Evolutionary conservation across 2,797 vertebrate genomes (phyloP), one percentile per base, ranked within the genome.

Genomic region (Tarsius wallacei): DNA sequence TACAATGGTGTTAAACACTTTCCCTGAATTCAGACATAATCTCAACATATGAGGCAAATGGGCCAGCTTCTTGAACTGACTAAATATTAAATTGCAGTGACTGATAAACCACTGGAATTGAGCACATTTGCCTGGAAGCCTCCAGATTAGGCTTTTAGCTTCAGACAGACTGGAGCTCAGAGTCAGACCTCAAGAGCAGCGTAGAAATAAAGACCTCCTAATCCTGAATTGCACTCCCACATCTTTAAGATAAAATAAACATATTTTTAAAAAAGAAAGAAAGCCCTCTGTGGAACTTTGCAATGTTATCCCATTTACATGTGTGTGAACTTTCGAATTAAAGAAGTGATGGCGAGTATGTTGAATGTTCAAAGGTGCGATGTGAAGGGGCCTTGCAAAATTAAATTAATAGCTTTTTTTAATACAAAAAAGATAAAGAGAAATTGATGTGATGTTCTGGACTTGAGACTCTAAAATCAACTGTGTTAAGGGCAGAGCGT

Each of bases 181-280:
- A 87, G 13, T 90, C n/a, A 94, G 51, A 86, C 3, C 57, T 63
- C 84, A 55, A 94, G 96, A 78, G 86, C 10, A 53, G 19, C 59
- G 7, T 17, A 70, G 85, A 70, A 73, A 81, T 51, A 66, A 92
- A 77, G 31, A 6, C 42, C 42, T 42, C 42, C 42, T 42, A 42
- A 42, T 42, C 42, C 42, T 42, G 42, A 42, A 42, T 42, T 42
- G 42, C 42, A 42, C 42, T 6, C 42, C 42, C 42, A 42, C 42
- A 5, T 42, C 42, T 42, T 42, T 42, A 42, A 42, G 42, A 42
- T 42, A 42, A 42, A 42, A 42, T 42, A 42, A 42, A 42, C 7
- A 42, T 42, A 42, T 42, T 42, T 42, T 42, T 4, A 5, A 42
- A 36, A 19, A 42, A 42, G 42, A 42, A 42, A 42, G 36, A 19